Conservation (phyloP, 2,797 vertebrate genomes). For the Sebastes ruberrimus region DNA sequence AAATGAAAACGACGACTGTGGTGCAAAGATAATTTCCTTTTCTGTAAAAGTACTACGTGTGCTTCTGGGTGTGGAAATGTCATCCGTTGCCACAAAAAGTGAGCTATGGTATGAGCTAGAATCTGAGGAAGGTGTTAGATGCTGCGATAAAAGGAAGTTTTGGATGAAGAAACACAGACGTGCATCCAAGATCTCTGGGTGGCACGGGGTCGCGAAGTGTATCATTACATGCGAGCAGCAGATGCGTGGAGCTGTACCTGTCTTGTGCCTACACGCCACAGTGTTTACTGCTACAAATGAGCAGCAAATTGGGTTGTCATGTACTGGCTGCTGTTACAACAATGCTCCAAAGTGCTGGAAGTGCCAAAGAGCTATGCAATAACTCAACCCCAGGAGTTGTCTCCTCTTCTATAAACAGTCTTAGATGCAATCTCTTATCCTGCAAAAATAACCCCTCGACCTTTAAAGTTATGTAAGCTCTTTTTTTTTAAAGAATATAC, state of each 20-base stretch:
- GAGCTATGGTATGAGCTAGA: constrained; percentile 21
- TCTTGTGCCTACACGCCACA: constrained; percentile 68
- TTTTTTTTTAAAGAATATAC: neutral
- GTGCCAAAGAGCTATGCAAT: constrained; percentile 29
- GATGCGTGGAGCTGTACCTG: constrained; percentile 39
- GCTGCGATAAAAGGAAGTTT: constrained; percentile 37
- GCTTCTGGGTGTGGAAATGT: constrained; percentile 34
- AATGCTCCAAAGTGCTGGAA: constrained; percentile 22
- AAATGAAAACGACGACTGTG: constrained; percentile 27
- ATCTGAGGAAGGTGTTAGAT: constrained; percentile 35
- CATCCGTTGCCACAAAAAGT: constrained; percentile 15
- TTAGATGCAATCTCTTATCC: neutral
- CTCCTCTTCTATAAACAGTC: constrained; percentile 30
- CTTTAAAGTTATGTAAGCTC: neutral
- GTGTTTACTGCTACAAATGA: constrained; percentile 69
- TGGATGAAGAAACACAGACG: constrained; percentile 25
- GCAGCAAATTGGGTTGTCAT: constrained; percentile 58
- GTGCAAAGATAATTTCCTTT: constrained; percentile 30
- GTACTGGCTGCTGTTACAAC: constrained; percentile 48
- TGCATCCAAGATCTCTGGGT: constrained; percentile 57
- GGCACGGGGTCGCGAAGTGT: constrained; percentile 49
- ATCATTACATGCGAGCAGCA: constrained; percentile 56
- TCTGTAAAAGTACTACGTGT: constrained; percentile 7
- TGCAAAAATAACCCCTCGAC: neutral
- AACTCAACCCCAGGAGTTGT: constrained; percentile 16